Percentiles rank a stretch among this genome's conserved stretches.
Conservation (phyloP, 2,797 vertebrate genomes). For the Phalanger gymnotis region DNA sequence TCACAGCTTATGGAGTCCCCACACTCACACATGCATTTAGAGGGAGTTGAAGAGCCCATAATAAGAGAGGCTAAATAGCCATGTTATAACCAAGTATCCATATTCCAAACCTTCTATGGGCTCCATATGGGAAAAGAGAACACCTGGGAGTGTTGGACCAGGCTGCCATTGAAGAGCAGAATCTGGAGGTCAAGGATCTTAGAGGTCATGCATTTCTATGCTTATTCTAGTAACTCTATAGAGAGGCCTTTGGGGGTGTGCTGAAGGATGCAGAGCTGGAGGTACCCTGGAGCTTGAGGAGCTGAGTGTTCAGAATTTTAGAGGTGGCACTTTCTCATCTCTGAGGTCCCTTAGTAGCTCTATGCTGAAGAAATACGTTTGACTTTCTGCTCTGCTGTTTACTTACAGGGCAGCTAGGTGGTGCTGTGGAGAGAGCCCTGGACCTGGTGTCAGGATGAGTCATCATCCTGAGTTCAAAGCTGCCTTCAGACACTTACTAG, state of each 20-base stretch:
- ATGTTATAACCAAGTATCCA: neutral
- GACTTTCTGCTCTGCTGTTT: neutral
- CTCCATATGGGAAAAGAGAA: neutral
- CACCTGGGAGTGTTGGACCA: neutral
- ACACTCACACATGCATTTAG: neutral
- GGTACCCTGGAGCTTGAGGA: neutral
- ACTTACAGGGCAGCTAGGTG: neutral
- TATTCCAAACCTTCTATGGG: neutral
- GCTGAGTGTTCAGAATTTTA: neutral
- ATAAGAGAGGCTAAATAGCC: neutral
- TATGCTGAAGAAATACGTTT: neutral
- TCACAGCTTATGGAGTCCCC: neutral
- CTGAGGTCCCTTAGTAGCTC: neutral
- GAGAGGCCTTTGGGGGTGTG: neutral
- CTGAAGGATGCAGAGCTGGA: neutral
- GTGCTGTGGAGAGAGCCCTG: neutral
- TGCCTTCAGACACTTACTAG: neutral
- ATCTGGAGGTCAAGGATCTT: neutral
- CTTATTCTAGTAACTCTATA: too few relatives aligned
- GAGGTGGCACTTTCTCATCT: neutral
- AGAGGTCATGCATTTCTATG: too few relatives aligned
- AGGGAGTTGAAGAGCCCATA: neutral
- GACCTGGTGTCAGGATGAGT: neutral
- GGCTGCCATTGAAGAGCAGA: neutral
- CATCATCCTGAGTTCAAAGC: neutral